Conservation (phyloP, 2,113 vertebrate genomes). For the Carlito syrichta region DNA sequence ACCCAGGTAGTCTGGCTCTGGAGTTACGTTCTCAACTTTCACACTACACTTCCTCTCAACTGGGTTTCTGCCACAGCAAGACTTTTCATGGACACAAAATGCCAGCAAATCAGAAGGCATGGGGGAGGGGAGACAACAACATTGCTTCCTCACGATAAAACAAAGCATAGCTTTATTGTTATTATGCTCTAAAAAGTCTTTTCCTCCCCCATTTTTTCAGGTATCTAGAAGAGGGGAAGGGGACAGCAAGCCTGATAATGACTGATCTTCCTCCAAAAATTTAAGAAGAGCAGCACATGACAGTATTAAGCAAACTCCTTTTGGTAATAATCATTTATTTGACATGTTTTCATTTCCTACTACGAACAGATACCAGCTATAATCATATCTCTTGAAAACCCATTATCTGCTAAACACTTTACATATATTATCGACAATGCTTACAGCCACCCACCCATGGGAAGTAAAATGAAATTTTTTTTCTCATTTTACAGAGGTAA, state of each 20-base stretch:
- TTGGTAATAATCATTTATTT: not conserved
- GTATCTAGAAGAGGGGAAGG: not conserved
- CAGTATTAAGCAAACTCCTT: not conserved
- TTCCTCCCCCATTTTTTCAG: not conserved
- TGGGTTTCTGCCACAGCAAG: not conserved
- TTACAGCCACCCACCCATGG: not conserved
- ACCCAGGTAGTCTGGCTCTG: not conserved
- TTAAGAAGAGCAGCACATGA: not conserved
- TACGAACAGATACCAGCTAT: not conserved
- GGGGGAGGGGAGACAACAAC: not conserved
- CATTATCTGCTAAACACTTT: not conserved
- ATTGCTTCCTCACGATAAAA: not conserved
- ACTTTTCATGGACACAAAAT: conserved; percentile 7
- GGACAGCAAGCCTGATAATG: not conserved
- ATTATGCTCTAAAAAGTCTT: not conserved
- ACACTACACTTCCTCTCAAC: not conserved
- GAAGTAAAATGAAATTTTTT: not conserved
- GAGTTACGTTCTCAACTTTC: not conserved
- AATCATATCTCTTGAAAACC: not conserved
- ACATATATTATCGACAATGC: not conserved
- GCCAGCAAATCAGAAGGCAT: not conserved
- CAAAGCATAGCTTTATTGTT: not conserved
- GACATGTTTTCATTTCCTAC: not conserved
- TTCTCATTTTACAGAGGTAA: conserved; percentile 8
- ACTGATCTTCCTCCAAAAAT: not conserved